Percentiles rank a stretch among this genome's conserved stretches.
phyloP scores from a whole-genome alignment of 2,888 invertebrate species.

The Trachelus troglodyta region DNA sequence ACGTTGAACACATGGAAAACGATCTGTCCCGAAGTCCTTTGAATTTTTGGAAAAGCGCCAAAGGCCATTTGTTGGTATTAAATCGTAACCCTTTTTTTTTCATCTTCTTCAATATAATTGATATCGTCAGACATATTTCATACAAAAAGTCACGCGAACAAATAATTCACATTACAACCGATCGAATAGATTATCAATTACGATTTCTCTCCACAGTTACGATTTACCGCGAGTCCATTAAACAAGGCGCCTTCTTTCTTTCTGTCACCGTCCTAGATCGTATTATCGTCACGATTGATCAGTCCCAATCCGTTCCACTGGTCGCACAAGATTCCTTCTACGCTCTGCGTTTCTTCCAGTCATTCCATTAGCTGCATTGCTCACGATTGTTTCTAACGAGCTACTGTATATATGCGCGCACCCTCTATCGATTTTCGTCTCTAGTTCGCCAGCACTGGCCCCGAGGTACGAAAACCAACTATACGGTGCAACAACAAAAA shows the following conservation, averaged over 20 bases:
- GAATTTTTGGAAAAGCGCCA: neutral
- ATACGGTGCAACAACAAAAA: neutral
- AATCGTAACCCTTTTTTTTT: neutral
- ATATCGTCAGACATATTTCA: neutral
- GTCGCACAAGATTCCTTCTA: neutral
- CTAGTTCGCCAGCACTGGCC: no score
- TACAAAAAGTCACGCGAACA: neutral
- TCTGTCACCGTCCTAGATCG: neutral
- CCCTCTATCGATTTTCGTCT: no score
- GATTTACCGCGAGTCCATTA: neutral
- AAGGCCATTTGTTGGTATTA: neutral
- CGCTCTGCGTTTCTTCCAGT: neutral
- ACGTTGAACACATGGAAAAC: neutral
- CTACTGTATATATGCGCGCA: neutral
- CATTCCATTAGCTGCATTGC: neutral
- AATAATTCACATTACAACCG: neutral
- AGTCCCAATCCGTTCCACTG: neutral
- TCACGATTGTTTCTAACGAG: neutral
- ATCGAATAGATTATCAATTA: neutral
- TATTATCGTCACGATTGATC: neutral
- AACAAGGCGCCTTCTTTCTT: neutral
- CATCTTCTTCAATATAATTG: neutral
- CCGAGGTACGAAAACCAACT: no score
- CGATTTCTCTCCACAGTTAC: neutral
- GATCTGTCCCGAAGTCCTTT: neutral